Percentiles rank a stretch among this genome's conserved stretches.
These are phyloP conservation scores for Coenonympha glycerion DNA, from an alignment of 2,888 invertebrate species.

Conservation along the genomic window DNA sequence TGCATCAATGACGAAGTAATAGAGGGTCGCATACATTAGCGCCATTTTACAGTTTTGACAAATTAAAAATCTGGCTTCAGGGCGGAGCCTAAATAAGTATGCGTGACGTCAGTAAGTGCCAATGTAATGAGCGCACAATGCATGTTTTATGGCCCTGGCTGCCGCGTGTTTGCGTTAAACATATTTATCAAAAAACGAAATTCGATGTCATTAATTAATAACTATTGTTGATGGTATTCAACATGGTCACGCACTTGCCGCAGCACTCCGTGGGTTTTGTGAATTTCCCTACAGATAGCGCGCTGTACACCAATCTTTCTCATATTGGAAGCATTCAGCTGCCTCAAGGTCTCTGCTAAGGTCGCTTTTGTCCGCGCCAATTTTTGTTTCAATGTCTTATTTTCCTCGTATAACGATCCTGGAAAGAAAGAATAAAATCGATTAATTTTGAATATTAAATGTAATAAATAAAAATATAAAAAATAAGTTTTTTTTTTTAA, in stretches of 20 bases:
- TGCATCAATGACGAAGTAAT: too few species aligned
- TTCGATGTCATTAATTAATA: background rate
- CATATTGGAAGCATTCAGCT: conserved; percentile 84
- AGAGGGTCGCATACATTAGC: too few species aligned
- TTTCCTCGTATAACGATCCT: conserved; percentile 77
- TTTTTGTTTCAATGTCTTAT: conserved; percentile 81
- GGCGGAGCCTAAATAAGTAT: too few species aligned
- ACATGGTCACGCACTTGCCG: conserved; percentile 84
- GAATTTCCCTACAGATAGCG: conserved; percentile 87
- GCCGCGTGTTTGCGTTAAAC: too few species aligned
- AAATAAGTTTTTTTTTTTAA: too few species aligned
- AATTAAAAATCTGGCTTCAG: too few species aligned
- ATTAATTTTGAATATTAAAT: background rate
- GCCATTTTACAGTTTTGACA: too few species aligned
- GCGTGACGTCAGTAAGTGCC: too few species aligned
- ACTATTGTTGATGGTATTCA: conserved; percentile 58
- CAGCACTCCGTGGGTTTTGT: conserved; percentile 85
- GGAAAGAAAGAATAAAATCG: conserved; percentile 28
- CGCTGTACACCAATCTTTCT: conserved; percentile 88
- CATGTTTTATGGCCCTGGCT: too few species aligned
- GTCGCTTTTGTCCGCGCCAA: conserved; percentile 82
- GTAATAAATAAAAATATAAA: background rate
- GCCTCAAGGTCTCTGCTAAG: conserved; percentile 84
- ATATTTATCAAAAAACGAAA: too few species aligned
- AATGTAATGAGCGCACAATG: too few species aligned